Evolutionary conservation across 2,113 vertebrate genomes (phyloP).

Genomic region (Misgurnus mizolepis): DNA sequence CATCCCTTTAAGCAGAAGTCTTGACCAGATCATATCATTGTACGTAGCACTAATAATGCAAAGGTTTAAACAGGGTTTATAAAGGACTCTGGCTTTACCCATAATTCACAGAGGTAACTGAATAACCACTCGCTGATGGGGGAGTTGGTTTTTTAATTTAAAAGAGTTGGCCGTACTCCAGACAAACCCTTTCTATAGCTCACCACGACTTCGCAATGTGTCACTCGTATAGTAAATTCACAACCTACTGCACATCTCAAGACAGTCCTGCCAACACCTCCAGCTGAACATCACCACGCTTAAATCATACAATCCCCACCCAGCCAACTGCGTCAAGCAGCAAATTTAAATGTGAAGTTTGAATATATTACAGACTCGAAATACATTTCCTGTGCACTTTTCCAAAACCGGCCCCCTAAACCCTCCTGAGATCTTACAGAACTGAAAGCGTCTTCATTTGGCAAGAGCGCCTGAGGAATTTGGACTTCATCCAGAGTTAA

Average conservation of each 20-base stretch:
- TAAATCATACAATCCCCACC: neutral
- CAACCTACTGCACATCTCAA: constrained; percentile 51
- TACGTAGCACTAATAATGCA: too few relatives aligned
- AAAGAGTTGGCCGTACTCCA: too few relatives aligned
- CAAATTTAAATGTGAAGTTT: neutral
- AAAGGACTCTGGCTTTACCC: too few relatives aligned
- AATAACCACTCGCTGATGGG: too few relatives aligned
- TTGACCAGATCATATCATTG: too few relatives aligned
- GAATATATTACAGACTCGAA: constrained; percentile 22
- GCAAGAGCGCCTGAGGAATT: constrained; percentile 56
- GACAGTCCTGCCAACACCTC: constrained; percentile 6
- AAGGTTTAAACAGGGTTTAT: too few relatives aligned
- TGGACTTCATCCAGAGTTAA: constrained; percentile 70
- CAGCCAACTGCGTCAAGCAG: neutral
- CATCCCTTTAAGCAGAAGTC: too few relatives aligned
- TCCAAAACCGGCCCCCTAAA: neutral
- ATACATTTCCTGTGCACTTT: constrained; percentile 17
- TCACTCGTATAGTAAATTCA: neutral
- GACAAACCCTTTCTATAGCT: too few relatives aligned
- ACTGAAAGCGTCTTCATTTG: constrained; percentile 66
- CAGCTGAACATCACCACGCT: neutral
- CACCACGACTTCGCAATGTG: too few relatives aligned
- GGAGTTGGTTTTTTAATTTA: too few relatives aligned
- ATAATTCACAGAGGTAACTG: too few relatives aligned
- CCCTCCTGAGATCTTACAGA: constrained; percentile 38